Conservation (phyloP, 2,797 vertebrate species). For the Halcyon badia region DNA sequence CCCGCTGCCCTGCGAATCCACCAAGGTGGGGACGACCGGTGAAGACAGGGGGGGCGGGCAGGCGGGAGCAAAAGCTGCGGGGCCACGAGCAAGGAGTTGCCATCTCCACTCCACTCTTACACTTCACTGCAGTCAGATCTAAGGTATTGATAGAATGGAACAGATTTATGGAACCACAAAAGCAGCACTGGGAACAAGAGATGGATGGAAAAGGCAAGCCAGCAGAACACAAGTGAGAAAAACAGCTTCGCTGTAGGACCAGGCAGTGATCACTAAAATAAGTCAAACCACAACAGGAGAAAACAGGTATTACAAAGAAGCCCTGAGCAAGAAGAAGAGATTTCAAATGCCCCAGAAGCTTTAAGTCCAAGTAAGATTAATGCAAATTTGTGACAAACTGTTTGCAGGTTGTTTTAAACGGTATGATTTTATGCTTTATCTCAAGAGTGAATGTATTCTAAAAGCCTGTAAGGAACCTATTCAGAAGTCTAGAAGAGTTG, state of each 20-base stretch:
- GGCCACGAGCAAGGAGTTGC: no score
- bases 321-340: neutral
- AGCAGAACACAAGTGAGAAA: neutral
- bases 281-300: neutral
- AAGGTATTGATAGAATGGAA: neutral
- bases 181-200: neutral
- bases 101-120: neutral
- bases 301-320: neutral
- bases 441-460: neutral
- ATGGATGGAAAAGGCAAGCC: neutral
- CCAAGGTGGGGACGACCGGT: no score
- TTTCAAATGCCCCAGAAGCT: neutral
- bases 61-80: no score
- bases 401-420: neutral
- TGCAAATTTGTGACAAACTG: neutral
- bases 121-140: neutral
- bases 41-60: no score
- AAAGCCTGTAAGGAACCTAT: neutral
- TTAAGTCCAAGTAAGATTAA: neutral
- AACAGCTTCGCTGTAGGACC: neutral
- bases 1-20: no score
- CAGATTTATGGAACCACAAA: neutral
- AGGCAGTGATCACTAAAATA: neutral
- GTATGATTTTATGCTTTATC: neutral
- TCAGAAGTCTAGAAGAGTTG: neutral